These are phyloP conservation scores for Acanthurus tractus DNA, from an alignment of 2,797 vertebrate species.

Conservation along the genomic window DNA sequence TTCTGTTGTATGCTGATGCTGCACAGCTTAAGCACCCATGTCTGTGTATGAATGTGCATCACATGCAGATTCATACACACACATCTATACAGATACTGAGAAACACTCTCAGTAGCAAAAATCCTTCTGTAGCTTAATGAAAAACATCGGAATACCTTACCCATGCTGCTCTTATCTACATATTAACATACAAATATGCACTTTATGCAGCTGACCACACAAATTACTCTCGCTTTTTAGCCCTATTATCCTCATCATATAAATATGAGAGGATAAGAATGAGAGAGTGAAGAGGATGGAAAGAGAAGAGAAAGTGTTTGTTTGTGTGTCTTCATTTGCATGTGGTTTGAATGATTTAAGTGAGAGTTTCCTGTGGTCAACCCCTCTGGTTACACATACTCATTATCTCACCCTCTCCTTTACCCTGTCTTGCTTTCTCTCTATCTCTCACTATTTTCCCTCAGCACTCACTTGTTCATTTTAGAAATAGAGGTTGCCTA, in stretches of 20 bases:
- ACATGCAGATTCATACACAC: slow-evolving; percentile 4
- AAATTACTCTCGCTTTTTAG: slow-evolving; percentile 69
- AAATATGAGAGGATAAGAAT: background rate
- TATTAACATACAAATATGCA: slow-evolving; percentile 31
- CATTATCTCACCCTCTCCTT: slow-evolving; percentile 42
- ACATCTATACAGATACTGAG: background rate
- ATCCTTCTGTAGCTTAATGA: slow-evolving; percentile 36
- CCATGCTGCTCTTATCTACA: slow-evolving; percentile 23
- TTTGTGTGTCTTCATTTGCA: slow-evolving; percentile 47
- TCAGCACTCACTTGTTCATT: slow-evolving; percentile 65
- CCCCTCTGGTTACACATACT: slow-evolving; percentile 20
- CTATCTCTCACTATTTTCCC: slow-evolving; percentile 48
- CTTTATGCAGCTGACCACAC: slow-evolving; percentile 67
- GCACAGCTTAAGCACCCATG: slow-evolving; percentile 43
- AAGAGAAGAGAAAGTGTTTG: background rate
- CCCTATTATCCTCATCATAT: slow-evolving; percentile 17
- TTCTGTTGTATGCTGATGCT: slow-evolving; percentile 42
- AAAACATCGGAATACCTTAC: slow-evolving; percentile 36
- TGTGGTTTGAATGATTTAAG: slow-evolving; percentile 52
- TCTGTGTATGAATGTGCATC: too few relatives aligned
- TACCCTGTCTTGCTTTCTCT: slow-evolving; percentile 12
- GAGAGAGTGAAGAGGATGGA: background rate
- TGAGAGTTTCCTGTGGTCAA: slow-evolving; percentile 50
- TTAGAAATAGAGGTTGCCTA: slow-evolving; percentile 81
- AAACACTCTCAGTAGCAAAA: slow-evolving; percentile 18